Evolutionary conservation across 2,888 invertebrate species (phyloP).

Genomic region (Acrobasis suavella): DNA sequence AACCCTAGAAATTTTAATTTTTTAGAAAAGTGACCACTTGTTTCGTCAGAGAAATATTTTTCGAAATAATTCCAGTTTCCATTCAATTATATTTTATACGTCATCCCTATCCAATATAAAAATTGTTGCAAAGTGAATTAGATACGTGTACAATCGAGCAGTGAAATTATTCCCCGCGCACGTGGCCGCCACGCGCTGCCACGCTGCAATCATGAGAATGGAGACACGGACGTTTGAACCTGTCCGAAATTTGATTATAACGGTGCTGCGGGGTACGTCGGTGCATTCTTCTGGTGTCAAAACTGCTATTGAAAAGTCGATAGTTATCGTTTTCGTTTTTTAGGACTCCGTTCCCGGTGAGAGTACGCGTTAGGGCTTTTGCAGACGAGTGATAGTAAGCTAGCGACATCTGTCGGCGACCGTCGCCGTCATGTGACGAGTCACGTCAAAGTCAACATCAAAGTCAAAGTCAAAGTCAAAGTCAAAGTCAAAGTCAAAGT

Average conservation of each 20-base stretch:
- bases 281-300: not conserved
- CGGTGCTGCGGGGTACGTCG: not conserved
- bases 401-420: no score
- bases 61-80: not conserved
- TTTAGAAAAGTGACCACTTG: no score
- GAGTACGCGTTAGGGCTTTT: no score
- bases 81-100: not conserved
- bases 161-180: slow-evolving; percentile 48
- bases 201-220: slow-evolving; percentile 64
- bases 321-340: not conserved
- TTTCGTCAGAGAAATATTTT: not conserved
- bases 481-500: no score
- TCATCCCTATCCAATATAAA: slow-evolving; percentile 29
- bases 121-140: slow-evolving; percentile 47
- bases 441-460: no score
- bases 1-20: no score
- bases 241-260: slow-evolving; percentile 13
- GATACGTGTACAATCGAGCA: slow-evolving; percentile 49
- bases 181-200: slow-evolving; percentile 52
- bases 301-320: not conserved
- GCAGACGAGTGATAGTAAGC: no score
- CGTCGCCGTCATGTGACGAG: no score
- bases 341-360: no score
- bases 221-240: slow-evolving; percentile 53
- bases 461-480: no score